phyloP scores from a whole-genome alignment of 2,888 invertebrate genomes.

The Lasioglossum lativentre region DNA sequence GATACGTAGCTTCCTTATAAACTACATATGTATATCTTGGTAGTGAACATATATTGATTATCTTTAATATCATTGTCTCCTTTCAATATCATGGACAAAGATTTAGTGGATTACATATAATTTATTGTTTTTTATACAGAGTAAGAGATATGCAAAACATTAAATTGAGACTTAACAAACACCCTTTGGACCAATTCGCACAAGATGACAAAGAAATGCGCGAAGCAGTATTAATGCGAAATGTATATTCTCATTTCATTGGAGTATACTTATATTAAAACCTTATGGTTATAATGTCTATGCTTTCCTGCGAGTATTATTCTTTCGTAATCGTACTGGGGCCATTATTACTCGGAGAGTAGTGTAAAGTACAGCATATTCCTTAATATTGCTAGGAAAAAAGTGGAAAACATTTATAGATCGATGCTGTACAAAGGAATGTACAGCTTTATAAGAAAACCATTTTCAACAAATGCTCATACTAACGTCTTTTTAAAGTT shows the following conservation, averaged over 20 bases:
- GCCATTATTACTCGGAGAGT: slow-evolving; percentile 13
- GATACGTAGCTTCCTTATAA: neutral
- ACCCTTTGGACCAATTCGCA: slow-evolving; percentile 73
- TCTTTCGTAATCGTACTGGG: slow-evolving; percentile 20
- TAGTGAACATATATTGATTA: neutral
- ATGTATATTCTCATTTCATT: slow-evolving; percentile 11
- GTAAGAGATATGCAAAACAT: neutral
- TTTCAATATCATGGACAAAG: neutral
- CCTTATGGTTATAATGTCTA: slow-evolving; percentile 17
- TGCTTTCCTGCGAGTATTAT: slow-evolving; percentile 22
- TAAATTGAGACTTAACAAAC: slow-evolving; percentile 59
- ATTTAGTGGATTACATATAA: neutral
- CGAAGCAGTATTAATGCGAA: slow-evolving; percentile 60
- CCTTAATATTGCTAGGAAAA: slow-evolving; percentile 12
- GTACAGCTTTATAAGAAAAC: neutral
- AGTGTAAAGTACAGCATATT: slow-evolving; percentile 16
- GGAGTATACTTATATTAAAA: slow-evolving; percentile 19
- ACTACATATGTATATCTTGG: neutral
- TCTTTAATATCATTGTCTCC: neutral
- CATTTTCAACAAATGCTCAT: neutral
- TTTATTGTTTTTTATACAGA: neutral
- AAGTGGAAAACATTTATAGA: slow-evolving; percentile 10
- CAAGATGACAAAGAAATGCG: slow-evolving; percentile 70
- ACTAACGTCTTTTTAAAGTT: neutral
- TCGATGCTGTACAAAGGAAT: neutral